These are phyloP conservation scores for Grammomys dolichurus DNA, from an alignment of 2,113 vertebrate species.

Conservation along the genomic window DNA sequence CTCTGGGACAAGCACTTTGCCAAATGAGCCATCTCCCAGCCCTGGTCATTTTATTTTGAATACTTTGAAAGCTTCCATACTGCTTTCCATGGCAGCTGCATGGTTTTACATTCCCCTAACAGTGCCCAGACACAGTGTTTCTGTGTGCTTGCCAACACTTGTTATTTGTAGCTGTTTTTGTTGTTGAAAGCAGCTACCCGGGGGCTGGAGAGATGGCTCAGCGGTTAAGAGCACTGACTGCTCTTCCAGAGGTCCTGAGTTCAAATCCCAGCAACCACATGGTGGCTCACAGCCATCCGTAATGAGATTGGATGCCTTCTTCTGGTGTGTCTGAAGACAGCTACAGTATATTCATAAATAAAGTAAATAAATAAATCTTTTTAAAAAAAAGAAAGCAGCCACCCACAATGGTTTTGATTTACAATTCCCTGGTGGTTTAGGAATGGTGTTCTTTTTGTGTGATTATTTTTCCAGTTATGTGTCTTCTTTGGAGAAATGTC, in stretches of 20 bases:
- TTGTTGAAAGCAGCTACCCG: neutral
- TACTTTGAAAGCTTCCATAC: neutral
- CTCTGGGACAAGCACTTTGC: neutral
- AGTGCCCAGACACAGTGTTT: neutral
- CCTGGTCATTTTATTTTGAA: conserved; percentile 37
- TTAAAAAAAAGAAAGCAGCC: neutral
- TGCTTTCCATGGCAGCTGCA: neutral
- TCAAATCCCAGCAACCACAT: too few species aligned
- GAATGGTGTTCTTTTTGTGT: conserved; percentile 1
- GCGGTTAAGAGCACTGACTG: too few species aligned
- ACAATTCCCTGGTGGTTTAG: conserved; percentile 13
- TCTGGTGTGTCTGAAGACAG: too few species aligned
- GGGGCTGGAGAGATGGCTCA: too few species aligned
- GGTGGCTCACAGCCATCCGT: too few species aligned
- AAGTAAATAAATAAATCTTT: too few species aligned
- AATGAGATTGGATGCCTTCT: too few species aligned
- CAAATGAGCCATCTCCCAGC: neutral
- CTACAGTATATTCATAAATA: too few species aligned
- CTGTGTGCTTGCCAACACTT: neutral
- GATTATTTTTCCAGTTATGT: neutral
- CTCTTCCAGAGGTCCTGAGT: too few species aligned
- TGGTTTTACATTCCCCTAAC: neutral
- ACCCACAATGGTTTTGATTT: neutral
- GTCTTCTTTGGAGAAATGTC: conserved; percentile 20
- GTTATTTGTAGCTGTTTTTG: neutral